Base-by-base conservation (phyloP, 2,797 vertebrate genomes). In the Acrossocheilus fasciatus region DNA sequence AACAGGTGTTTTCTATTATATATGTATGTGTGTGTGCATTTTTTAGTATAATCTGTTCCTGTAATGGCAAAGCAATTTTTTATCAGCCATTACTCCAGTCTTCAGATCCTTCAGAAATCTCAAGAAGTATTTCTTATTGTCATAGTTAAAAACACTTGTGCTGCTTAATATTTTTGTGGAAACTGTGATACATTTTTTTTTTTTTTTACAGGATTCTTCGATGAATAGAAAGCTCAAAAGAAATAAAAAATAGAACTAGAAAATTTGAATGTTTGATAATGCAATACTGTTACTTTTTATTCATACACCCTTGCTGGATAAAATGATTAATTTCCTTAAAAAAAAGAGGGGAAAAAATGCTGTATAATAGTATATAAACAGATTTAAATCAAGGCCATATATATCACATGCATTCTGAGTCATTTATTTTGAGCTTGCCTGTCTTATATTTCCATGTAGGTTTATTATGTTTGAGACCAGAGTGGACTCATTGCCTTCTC, bases 371-470 rank as follows among this genome's bases (percentile, higher is more conserved):
- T 30, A 47, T 15, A 20, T 81, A 23, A 81, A 20, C 43, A 69
- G 57, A 7, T 17, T n/a, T 36, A 66, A 50, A 39, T 72, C 41
- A 82, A 62, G 66, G 34, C 6, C 69, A 36, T n/a, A 82, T 82
- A 77, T 85, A 83, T 87, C 78, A 89, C 82, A 64, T 62, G 12
- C 52, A 47, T 45, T 59, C 76, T 81, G 89, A 91, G 69, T 88
- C 85, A 88, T 39, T 69, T 77, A 62, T 68, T 90, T 78, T 64
- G 74, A 82, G 34, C 81, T 84, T 66, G 80, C 70, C 43, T 88
- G 47, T 80, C 41, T 79, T 69, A 68, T 85, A 75, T 84, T 62
- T 87, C 87, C 81, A 91, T 95, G 91, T 94, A 92, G 92, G 87
- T 92, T 93, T 92, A 87, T 92, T 88, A 92, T 75, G 4, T 92